phyloP scores from a whole-genome alignment of 1,140 invertebrate species.

The Trigoniulus corallinus region DNA sequence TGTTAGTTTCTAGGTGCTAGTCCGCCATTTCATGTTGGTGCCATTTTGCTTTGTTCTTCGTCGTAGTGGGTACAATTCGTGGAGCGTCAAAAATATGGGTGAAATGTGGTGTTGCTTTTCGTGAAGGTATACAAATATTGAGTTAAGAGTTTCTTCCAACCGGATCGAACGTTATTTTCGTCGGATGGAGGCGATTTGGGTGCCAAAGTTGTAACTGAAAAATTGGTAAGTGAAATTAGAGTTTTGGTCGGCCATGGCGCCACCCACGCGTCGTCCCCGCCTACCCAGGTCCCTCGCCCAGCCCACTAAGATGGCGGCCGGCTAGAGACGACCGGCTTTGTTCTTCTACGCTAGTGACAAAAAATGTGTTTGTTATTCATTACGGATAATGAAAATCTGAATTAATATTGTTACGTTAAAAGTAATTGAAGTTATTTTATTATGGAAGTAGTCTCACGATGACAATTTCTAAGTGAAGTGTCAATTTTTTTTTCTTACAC shows the following conservation, averaged over 20 bases:
- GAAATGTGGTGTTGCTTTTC: background rate
- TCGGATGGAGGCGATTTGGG: conserved; percentile 19
- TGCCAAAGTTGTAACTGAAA: conserved; percentile 20
- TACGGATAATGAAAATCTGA: background rate
- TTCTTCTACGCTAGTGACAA: background rate
- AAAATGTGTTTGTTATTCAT: background rate
- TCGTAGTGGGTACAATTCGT: too few species aligned
- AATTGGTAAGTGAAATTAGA: conserved; percentile 14
- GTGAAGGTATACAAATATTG: conserved; percentile 17
- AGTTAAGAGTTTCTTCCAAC: conserved; percentile 19
- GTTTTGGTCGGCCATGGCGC: background rate
- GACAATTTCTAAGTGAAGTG: too few species aligned
- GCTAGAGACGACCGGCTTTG: background rate
- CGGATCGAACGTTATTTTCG: conserved; percentile 24
- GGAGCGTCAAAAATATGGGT: conserved; percentile 3
- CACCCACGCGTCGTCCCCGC: too few species aligned
- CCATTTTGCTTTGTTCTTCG: too few species aligned
- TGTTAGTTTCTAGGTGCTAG: too few species aligned
- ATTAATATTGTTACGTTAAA: too few species aligned
- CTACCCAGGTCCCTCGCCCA: too few species aligned
- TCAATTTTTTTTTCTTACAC: too few species aligned
- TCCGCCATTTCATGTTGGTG: too few species aligned
- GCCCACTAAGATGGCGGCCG: conserved; percentile 15
- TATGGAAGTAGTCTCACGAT: too few species aligned
- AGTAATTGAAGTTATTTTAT: too few species aligned